Percentiles rank a stretch among this genome's conserved stretches.
Evolutionary conservation across 2,888 invertebrate genomes (phyloP).

Genomic region (Parnassius smintheus): DNA sequence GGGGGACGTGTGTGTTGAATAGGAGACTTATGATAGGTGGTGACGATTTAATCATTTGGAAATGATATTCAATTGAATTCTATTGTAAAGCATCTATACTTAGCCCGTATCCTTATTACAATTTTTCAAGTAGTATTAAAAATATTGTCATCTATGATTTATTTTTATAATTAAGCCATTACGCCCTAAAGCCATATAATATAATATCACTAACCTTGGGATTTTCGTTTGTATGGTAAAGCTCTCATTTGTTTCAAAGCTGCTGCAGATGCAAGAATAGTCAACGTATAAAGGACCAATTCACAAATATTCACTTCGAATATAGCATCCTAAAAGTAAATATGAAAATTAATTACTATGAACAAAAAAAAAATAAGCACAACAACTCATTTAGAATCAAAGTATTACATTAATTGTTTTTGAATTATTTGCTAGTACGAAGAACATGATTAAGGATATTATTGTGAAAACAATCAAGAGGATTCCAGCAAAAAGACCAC

Average conservation of each 20-base stretch:
- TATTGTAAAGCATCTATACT: too few species aligned
- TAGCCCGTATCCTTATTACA: too few species aligned
- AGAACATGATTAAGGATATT: slow-evolving; percentile 94
- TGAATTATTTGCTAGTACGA: slow-evolving; percentile 87
- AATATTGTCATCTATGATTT: too few species aligned
- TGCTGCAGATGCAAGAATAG: slow-evolving; percentile 82
- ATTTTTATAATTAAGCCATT: too few species aligned
- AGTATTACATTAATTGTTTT: slow-evolving; percentile 77
- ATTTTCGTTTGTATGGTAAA: slow-evolving; percentile 84
- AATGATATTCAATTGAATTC: too few species aligned
- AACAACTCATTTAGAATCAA: slow-evolving; percentile 8
- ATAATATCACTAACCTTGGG: slow-evolving; percentile 60
- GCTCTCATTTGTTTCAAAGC: slow-evolving; percentile 86
- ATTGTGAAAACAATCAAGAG: slow-evolving; percentile 90
- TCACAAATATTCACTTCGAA: slow-evolving; percentile 90
- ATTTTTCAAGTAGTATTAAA: too few species aligned
- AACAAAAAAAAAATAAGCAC: slow-evolving; percentile 10
- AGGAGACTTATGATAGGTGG: too few species aligned
- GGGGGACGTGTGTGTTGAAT: too few species aligned
- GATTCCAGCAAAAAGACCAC: slow-evolving; percentile 88
- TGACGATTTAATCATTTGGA: too few species aligned
- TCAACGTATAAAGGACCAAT: slow-evolving; percentile 85
- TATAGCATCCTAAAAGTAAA: slow-evolving; percentile 78
- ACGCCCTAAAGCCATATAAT: too few species aligned
- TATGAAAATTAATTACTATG: slow-evolving; percentile 13